Conservation (phyloP, 2,113 vertebrate genomes). For the Boulengeromyrus knoepffleri region DNA sequence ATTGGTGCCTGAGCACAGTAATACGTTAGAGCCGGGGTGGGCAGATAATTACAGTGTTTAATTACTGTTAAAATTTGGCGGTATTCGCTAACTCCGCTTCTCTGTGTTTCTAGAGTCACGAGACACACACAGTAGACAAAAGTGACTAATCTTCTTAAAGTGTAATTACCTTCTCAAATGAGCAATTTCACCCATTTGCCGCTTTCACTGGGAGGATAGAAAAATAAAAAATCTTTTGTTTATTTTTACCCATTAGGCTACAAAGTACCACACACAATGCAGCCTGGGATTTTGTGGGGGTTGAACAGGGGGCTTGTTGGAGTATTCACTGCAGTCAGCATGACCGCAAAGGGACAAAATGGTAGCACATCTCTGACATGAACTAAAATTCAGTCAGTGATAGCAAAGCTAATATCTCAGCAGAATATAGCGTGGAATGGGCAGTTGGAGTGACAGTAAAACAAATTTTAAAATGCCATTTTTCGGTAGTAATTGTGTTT, state of each 20-base stretch:
- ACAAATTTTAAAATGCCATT: neutral
- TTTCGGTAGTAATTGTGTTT: neutral
- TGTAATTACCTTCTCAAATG: slow-evolving; percentile 16
- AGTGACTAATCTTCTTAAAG: slow-evolving; percentile 2
- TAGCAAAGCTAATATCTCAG: neutral
- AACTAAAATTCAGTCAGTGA: neutral
- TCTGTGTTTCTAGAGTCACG: neutral
- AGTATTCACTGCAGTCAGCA: neutral
- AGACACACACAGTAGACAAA: neutral
- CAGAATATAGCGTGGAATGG: neutral
- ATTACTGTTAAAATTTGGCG: neutral
- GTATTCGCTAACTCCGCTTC: neutral
- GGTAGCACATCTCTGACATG: neutral
- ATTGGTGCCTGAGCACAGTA: neutral
- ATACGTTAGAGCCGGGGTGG: neutral
- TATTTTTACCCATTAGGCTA: neutral
- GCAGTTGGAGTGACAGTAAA: neutral
- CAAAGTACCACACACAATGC: neutral
- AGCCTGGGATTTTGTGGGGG: neutral
- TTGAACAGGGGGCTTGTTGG: neutral
- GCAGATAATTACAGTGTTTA: neutral
- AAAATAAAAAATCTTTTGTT: neutral
- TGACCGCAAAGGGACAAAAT: neutral
- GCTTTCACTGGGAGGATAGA: neutral
- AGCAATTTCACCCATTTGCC: slow-evolving; percentile 1